These are phyloP conservation scores for Bombyx mori DNA, from an alignment of 1,140 invertebrate genomes.

Conservation along the genomic window DNA sequence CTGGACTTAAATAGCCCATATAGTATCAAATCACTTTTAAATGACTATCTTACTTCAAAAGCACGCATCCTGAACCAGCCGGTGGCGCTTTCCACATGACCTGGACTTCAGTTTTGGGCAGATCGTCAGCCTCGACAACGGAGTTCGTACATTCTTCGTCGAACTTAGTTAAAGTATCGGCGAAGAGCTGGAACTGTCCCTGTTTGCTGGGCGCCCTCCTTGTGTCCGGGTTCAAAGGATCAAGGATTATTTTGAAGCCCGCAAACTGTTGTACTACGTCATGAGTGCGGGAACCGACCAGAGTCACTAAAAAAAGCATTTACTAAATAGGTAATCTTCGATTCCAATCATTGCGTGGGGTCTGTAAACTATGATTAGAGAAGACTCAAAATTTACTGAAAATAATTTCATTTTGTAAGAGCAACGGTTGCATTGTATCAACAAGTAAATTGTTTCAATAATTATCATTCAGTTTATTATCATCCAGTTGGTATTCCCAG, in stretches of 20 bases:
- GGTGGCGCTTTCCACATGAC: conserved; percentile 92
- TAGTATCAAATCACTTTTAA: not conserved
- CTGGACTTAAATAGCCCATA: no score
- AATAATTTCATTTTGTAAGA: no score
- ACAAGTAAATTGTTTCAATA: no score
- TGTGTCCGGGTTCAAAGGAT: conserved; percentile 71
- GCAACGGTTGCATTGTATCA: no score
- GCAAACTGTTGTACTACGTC: conserved; percentile 85
- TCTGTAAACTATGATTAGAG: no score
- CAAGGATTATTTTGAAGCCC: conserved; percentile 85
- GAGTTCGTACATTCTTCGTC: conserved; percentile 91
- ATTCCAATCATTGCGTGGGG: no score
- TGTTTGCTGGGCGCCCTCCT: conserved; percentile 69
- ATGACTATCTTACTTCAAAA: conserved; percentile 75
- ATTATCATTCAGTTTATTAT: no score
- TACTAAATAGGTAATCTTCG: no score
- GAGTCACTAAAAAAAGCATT: conserved; percentile 72
- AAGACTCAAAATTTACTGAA: no score
- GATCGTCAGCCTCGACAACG: conserved; percentile 82
- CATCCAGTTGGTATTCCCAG: no score
- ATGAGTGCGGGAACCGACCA: conserved; percentile 81
- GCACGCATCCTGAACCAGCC: conserved; percentile 86
- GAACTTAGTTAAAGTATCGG: conserved; percentile 83
- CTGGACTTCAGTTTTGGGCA: conserved; percentile 88
- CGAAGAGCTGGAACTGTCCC: conserved; percentile 86